phyloP scores from a whole-genome alignment of 1,140 invertebrate species.

The Carposina sasakii region DNA sequence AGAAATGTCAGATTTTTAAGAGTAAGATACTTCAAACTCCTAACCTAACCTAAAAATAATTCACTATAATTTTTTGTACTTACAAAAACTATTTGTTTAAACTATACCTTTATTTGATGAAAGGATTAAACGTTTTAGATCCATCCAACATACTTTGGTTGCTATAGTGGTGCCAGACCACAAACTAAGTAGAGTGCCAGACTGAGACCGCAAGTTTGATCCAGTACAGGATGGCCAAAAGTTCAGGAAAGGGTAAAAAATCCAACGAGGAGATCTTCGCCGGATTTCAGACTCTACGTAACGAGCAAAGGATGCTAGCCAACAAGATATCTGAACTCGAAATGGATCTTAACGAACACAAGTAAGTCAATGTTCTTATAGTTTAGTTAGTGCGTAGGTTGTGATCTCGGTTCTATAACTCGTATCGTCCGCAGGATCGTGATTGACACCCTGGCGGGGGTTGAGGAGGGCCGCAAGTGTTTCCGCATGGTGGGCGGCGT shows the following conservation, averaged over 20 bases:
- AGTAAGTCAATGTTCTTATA: conserved; percentile 76
- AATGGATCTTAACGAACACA: conserved; percentile 95
- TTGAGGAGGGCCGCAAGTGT: conserved; percentile 90
- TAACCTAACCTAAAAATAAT: no score
- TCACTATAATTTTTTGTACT: no score
- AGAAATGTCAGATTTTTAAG: no score
- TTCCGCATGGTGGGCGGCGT: conserved; percentile 95
- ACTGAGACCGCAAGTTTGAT: no score
- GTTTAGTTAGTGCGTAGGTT: not conserved
- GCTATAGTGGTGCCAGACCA: no score
- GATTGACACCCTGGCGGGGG: conserved; percentile 91
- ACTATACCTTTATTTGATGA: no score
- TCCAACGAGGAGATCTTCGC: conserved; percentile 87
- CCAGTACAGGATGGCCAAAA: conserved; percentile 3
- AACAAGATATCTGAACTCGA: conserved; percentile 93
- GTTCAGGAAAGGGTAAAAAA: conserved; percentile 52
- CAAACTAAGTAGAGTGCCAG: no score
- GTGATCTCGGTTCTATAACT: no score
- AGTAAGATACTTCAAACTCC: no score
- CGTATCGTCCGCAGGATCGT: conserved; percentile 90
- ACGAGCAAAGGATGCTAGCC: conserved; percentile 88
- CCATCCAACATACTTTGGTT: no score
- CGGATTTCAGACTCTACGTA: conserved; percentile 88
- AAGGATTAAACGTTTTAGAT: no score
- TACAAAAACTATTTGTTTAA: no score